These are phyloP conservation scores for Rhingia rostrata DNA, from an alignment of 2,888 invertebrate genomes.

Conservation along the genomic window DNA sequence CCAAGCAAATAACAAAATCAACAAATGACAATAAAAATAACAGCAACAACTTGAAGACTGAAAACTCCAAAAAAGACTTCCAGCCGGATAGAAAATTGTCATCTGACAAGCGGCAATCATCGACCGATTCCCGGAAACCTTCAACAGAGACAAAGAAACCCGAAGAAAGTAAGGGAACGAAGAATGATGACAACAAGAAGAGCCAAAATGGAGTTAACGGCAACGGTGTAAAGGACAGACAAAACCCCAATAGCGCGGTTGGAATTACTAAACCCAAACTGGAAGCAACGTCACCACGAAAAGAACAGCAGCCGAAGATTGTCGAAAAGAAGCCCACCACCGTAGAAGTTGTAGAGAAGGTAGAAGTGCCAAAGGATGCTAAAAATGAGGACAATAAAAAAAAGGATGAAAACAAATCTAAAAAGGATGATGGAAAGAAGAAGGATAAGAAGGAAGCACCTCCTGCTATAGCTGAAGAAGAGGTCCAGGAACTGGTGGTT, in stretches of 20 bases:
- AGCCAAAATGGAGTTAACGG: conserved; percentile 78
- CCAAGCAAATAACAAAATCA: conserved; percentile 61
- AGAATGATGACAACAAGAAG: conserved; percentile 77
- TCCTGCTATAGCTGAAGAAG: conserved; percentile 52
- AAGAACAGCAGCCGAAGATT: conserved; percentile 53
- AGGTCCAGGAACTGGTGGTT: conserved; percentile 9
- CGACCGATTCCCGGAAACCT: conserved; percentile 37
- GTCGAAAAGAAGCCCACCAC: conserved; percentile 55
- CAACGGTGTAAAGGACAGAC: conserved; percentile 66
- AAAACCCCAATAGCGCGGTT: conserved; percentile 57
- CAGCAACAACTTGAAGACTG: conserved; percentile 74
- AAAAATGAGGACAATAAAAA: conserved; percentile 64
- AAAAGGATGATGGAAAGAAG: conserved; percentile 18
- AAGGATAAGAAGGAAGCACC: conserved; percentile 27
- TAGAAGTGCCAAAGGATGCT: conserved; percentile 12
- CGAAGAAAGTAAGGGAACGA: conserved; percentile 43
- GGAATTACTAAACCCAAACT: conserved; percentile 56
- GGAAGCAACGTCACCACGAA: conserved; percentile 56
- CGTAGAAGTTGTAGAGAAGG: conserved; percentile 28
- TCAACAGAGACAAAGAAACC: conserved; percentile 42
- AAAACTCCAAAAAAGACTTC: conserved; percentile 69
- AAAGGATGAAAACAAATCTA: conserved; percentile 26
- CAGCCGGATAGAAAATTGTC: conserved; percentile 62
- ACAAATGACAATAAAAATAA: conserved; percentile 62
- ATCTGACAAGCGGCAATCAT: conserved; percentile 55